phyloP scores from a whole-genome alignment of 2,888 invertebrate species.

The Macrostomum cliftonense region DNA sequence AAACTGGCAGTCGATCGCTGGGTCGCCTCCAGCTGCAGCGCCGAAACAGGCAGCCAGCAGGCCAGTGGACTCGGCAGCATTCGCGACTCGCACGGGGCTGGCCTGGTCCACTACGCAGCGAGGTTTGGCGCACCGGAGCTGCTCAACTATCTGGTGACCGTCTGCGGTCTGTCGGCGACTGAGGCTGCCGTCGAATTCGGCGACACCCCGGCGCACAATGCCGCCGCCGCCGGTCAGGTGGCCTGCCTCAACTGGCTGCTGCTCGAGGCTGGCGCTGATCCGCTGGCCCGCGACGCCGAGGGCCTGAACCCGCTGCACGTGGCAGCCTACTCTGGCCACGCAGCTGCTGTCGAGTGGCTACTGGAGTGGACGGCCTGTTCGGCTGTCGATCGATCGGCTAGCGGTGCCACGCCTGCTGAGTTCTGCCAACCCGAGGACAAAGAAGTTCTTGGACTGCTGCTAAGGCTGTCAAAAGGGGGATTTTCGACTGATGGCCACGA shows the following conservation, averaged over 20 bases:
- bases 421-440: too few species aligned
- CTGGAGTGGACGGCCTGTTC: slow-evolving; percentile 35
- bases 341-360: slow-evolving; percentile 46
- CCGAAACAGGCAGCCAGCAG: too few species aligned
- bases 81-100: slow-evolving; percentile 19
- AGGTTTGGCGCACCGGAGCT: slow-evolving; percentile 26
- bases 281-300: slow-evolving; percentile 16
- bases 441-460: too few species aligned
- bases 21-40: too few species aligned
- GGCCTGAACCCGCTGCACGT: slow-evolving; percentile 36
- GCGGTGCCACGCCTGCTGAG: too few species aligned
- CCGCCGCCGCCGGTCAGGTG: slow-evolving; percentile 34
- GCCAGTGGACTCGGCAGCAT: too few species aligned
- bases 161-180: slow-evolving; percentile 17
- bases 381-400: too few species aligned
- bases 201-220: slow-evolving; percentile 36
- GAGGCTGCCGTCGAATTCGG: slow-evolving; percentile 20
- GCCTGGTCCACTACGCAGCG: slow-evolving; percentile 34
- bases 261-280: slow-evolving; percentile 14
- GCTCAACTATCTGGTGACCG: slow-evolving; percentile 23
- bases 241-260: slow-evolving; percentile 30
- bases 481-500: too few species aligned
- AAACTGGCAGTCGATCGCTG: neutral
- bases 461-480: too few species aligned
- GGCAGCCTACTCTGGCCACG: slow-evolving; percentile 41